Percentiles rank a stretch among this genome's conserved stretches.
Evolutionary conservation across 2,113 vertebrate genomes (phyloP).

Genomic region (Haplochromis vanheusdeni): DNA sequence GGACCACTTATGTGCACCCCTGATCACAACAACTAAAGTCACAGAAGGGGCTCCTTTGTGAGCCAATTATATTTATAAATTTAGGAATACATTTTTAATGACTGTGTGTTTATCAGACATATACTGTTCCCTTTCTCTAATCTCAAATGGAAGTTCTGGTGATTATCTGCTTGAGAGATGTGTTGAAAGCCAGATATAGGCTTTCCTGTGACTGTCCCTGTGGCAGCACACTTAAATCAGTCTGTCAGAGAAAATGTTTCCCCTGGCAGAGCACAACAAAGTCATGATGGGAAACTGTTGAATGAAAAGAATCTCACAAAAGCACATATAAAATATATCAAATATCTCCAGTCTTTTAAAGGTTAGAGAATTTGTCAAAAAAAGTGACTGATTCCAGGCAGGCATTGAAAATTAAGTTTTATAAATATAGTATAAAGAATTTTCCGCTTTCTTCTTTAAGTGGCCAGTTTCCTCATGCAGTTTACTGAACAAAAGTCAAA

Average conservation of each 20-base stretch:
- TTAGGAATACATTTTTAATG: neutral
- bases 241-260: neutral
- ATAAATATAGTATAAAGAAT: neutral
- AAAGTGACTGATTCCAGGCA: neutral
- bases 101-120: neutral
- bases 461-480: neutral
- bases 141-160: neutral
- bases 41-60: neutral
- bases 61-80: neutral
- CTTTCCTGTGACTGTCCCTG: neutral
- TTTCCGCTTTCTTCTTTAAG: neutral
- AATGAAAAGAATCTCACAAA: neutral
- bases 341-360: neutral
- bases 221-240: neutral
- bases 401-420: neutral
- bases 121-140: neutral
- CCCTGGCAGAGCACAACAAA: neutral
- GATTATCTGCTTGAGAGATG: neutral
- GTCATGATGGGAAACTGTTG: neutral
- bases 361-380: neutral
- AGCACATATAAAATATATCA: neutral
- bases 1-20: neutral
- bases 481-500: neutral
- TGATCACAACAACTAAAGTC: neutral
- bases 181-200: neutral